Evolutionary conservation across 2,797 vertebrate species (phyloP).

Genomic region (Microhierax caerulescens): DNA sequence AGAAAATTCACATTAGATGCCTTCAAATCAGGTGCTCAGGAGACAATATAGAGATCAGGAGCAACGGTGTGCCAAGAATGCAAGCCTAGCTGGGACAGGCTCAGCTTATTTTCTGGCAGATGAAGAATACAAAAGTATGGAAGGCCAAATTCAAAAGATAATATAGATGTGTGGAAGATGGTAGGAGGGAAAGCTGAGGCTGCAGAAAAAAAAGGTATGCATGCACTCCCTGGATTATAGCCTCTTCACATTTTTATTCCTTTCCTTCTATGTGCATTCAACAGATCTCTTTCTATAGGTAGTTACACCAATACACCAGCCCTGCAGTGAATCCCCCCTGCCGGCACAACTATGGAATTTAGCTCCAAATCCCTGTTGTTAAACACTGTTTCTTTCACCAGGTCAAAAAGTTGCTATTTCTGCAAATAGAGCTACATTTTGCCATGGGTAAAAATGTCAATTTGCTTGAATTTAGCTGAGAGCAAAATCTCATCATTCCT

Average conservation of each 20-base stretch:
- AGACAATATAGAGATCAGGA: slow-evolving; percentile 70
- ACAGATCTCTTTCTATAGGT: neutral
- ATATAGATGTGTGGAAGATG: neutral
- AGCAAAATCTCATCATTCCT: slow-evolving; percentile 39
- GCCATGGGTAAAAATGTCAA: slow-evolving; percentile 39
- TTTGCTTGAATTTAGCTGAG: slow-evolving; percentile 48
- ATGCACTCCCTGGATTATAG: neutral
- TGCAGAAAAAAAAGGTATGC: neutral
- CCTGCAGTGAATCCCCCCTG: neutral
- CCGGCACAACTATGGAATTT: neutral
- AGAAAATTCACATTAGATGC: slow-evolving; percentile 68
- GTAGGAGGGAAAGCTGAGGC: slow-evolving; percentile 27
- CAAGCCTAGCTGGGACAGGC: neutral
- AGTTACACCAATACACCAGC: neutral
- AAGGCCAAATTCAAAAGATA: slow-evolving; percentile 26
- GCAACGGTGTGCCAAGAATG: slow-evolving; percentile 55
- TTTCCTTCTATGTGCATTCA: neutral
- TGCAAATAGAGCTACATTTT: neutral
- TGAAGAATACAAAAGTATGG: neutral
- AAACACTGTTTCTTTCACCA: neutral
- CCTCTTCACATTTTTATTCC: neutral
- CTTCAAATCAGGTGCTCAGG: slow-evolving; percentile 65
- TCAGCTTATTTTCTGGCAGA: neutral
- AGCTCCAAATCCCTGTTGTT: neutral
- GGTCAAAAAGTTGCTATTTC: neutral